Percentiles rank a stretch among this genome's conserved stretches.
phyloP scores from a whole-genome alignment of 2,797 vertebrate species.

The Gobio occitaniae region DNA sequence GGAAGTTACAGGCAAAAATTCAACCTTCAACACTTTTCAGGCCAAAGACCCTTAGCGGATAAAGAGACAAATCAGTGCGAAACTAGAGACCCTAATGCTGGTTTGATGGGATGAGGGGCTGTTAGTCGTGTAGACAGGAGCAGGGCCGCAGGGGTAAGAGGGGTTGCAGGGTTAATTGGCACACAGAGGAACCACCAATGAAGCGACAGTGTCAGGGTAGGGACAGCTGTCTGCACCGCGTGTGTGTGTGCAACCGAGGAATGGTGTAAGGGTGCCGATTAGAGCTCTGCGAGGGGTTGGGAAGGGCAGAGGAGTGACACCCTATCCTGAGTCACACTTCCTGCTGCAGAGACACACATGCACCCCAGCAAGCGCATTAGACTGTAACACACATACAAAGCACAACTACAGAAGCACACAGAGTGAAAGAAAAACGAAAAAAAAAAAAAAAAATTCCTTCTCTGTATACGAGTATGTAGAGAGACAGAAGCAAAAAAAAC shows the following conservation, averaged over 20 bases:
- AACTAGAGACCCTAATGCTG: not conserved
- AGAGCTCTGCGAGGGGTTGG: conserved; percentile 35
- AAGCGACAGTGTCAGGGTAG: conserved; percentile 14
- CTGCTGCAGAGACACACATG: conserved; percentile 27
- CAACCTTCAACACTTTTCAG: not conserved
- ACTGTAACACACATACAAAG: not conserved
- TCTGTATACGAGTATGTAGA: not conserved
- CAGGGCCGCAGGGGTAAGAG: conserved; percentile 4
- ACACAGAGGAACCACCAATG: conserved; percentile 23
- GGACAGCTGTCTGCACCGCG: conserved; percentile 28
- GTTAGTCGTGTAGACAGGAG: conserved; percentile 25
- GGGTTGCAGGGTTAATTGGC: conserved; percentile 37
- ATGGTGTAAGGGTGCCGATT: conserved; percentile 40
- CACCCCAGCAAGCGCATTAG: conserved; percentile 5
- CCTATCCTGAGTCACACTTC: conserved; percentile 50
- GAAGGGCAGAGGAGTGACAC: conserved; percentile 39
- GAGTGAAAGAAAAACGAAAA: not conserved
- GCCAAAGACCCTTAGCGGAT: not conserved
- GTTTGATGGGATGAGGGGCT: not conserved
- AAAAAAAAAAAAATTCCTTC: not conserved
- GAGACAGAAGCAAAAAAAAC: conserved; percentile 44
- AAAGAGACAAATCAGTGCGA: not conserved
- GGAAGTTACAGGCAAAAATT: not conserved
- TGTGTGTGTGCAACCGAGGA: conserved; percentile 25
- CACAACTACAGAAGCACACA: not conserved